Percentiles rank a stretch among this genome's conserved stretches.
These are phyloP conservation scores for Oreochromis mossambicus DNA, from an alignment of 2,797 vertebrate genomes.

Conservation along the genomic window DNA sequence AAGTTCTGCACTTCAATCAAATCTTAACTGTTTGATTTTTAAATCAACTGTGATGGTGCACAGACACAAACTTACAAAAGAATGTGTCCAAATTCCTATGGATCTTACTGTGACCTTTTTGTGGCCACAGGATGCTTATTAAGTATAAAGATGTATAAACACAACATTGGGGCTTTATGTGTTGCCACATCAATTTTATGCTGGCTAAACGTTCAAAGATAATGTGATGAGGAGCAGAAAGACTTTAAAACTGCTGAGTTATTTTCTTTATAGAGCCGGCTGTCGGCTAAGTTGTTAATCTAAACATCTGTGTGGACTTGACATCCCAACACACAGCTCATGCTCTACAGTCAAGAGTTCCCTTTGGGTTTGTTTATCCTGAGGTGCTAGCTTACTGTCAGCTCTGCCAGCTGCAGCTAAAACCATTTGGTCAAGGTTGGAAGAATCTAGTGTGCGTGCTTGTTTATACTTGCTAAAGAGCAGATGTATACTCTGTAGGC, in stretches of 20 bases:
- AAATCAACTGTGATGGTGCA: neutral
- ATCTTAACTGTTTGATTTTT: neutral
- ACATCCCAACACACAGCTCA: neutral
- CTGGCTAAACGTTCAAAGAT: neutral
- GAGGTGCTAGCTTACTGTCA: neutral
- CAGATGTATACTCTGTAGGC: neutral
- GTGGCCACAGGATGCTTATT: neutral
- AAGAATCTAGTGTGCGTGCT: neutral
- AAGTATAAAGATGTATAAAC: neutral
- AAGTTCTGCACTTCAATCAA: neutral
- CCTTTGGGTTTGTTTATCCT: slow-evolving; percentile 19
- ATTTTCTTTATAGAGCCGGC: neutral
- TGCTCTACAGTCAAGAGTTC: neutral
- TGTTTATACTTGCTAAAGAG: neutral
- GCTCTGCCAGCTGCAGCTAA: slow-evolving; percentile 9
- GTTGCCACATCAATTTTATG: neutral
- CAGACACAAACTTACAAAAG: neutral
- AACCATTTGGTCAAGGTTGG: slow-evolving; percentile 21
- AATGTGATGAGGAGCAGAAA: neutral
- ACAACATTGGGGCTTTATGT: neutral
- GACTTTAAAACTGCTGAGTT: neutral
- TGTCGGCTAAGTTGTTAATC: neutral
- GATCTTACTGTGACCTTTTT: neutral
- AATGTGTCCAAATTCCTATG: neutral
- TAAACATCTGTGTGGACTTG: neutral